A percentile compares a stretch with the other conserved stretches of the same genome.
phyloP scores from a whole-genome alignment of 2,113 vertebrate species.

The Pogonocichla stellata region DNA sequence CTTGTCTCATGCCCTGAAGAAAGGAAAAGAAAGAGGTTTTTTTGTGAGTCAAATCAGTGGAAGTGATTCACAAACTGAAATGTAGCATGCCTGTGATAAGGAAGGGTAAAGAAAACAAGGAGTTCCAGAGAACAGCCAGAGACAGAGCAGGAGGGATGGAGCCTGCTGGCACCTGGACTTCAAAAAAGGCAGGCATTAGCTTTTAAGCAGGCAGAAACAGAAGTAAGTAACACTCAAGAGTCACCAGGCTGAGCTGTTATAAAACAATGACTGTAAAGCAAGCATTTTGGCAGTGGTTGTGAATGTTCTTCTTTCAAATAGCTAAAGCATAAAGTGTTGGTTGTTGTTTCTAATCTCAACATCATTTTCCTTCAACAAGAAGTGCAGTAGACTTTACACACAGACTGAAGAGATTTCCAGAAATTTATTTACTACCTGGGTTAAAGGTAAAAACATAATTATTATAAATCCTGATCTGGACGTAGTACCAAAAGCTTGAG shows the following conservation, averaged over 20 bases:
- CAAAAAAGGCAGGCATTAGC: neutral
- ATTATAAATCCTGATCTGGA: neutral
- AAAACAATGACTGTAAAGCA: neutral
- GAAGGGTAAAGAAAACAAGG: neutral
- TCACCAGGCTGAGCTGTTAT: neutral
- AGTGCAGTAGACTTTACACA: neutral
- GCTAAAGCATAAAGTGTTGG: neutral
- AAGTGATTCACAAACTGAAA: neutral
- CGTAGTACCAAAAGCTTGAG: neutral
- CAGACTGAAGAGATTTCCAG: neutral
- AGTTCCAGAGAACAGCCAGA: neutral
- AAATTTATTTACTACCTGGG: neutral
- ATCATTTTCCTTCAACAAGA: neutral
- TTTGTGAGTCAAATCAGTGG: neutral
- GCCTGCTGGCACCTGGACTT: neutral
- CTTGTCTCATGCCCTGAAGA: neutral
- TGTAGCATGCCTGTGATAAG: neutral
- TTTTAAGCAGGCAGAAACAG: neutral
- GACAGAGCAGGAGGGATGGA: accelerated
- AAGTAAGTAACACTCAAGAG: accelerated
- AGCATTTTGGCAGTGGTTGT: neutral
- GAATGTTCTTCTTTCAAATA: neutral
- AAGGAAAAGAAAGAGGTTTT: neutral
- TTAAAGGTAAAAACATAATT: neutral
- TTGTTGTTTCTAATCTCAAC: neutral